A percentile compares a stretch with the other conserved stretches of the same genome.
phyloP scores from a whole-genome alignment of 1,140 invertebrate genomes.

The Phenacoccus solenopsis region DNA sequence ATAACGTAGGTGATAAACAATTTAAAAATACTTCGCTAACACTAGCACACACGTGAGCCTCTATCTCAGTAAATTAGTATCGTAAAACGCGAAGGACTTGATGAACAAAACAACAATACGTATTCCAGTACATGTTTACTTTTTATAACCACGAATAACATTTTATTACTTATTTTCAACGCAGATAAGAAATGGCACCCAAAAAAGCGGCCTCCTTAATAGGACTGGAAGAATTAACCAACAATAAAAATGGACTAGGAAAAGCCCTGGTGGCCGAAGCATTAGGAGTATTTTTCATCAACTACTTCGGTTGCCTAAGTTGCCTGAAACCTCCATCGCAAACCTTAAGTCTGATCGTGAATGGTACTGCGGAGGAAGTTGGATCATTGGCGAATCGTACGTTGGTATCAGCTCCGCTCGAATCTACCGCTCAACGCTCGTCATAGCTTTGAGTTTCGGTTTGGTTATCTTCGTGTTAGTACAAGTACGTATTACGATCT shows the following conservation, averaged over 20 bases:
- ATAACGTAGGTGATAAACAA: too few species aligned
- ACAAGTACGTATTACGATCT: slow-evolving; percentile 43
- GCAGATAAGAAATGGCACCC: background rate
- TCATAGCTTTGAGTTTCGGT: slow-evolving; percentile 76
- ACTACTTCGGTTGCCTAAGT: slow-evolving; percentile 72
- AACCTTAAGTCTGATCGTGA: background rate
- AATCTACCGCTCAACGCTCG: slow-evolving; percentile 44
- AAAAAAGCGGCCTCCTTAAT: slow-evolving; percentile 28
- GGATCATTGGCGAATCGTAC: background rate
- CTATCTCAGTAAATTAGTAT: too few species aligned
- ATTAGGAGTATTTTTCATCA: slow-evolving; percentile 64
- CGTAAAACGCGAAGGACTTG: too few species aligned
- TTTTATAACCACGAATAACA: too few species aligned
- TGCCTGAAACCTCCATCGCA: slow-evolving; percentile 36
- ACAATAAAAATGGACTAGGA: slow-evolving; percentile 40
- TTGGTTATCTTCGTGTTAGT: slow-evolving; percentile 66
- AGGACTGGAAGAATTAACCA: slow-evolving; percentile 50
- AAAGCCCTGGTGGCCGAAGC: slow-evolving; percentile 65
- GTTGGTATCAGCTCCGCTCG: slow-evolving; percentile 21
- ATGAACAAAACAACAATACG: too few species aligned
- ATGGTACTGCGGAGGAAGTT: background rate
- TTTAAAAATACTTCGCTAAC: too few species aligned
- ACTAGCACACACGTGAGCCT: too few species aligned
- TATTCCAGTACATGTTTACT: too few species aligned
- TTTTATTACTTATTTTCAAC: too few species aligned